Percentiles rank a stretch among this genome's conserved stretches.
Evolutionary conservation across 2,888 invertebrate genomes (phyloP).

Genomic region (Drosophila koepferae): DNA sequence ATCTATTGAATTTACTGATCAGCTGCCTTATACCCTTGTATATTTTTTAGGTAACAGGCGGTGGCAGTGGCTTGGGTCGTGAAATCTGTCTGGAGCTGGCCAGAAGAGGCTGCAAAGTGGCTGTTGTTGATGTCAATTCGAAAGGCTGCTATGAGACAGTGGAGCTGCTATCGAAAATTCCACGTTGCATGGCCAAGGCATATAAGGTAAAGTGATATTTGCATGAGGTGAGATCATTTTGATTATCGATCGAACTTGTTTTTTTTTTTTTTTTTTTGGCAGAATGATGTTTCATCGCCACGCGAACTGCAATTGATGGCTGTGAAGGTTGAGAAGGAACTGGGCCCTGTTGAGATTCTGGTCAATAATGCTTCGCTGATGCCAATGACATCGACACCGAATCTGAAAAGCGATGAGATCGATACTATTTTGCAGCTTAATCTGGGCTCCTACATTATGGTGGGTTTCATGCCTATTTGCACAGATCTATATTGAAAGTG

Average conservation of each 20-base stretch:
- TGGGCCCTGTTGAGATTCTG: constrained; percentile 85
- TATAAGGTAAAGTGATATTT: constrained; percentile 76
- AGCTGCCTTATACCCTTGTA: not conserved
- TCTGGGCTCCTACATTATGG: constrained; percentile 85
- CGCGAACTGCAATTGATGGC: constrained; percentile 83
- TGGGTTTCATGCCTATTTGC: constrained; percentile 35
- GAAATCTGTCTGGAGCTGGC: constrained; percentile 85
- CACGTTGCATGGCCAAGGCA: constrained; percentile 81
- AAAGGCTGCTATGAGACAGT: constrained; percentile 83
- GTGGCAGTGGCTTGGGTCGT: constrained; percentile 85
- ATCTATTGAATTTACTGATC: not conserved
- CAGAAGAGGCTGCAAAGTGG: constrained; percentile 84
- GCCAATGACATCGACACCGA: constrained; percentile 83
- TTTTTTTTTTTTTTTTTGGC: not conserved
- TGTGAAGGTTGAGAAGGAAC: constrained; percentile 82
- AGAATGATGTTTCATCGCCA: constrained; percentile 84
- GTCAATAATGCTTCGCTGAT: constrained; percentile 86
- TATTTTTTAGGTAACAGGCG: constrained; percentile 85
- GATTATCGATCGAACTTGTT: not conserved
- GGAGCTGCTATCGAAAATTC: constrained; percentile 81
- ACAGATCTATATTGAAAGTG: not conserved
- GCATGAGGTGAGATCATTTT: not conserved
- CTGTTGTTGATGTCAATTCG: constrained; percentile 84
- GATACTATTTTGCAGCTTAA: constrained; percentile 85
- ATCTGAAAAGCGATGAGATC: constrained; percentile 84